Evolutionary conservation across 2,113 vertebrate genomes (phyloP).

Genomic region (Phycodurus eques): DNA sequence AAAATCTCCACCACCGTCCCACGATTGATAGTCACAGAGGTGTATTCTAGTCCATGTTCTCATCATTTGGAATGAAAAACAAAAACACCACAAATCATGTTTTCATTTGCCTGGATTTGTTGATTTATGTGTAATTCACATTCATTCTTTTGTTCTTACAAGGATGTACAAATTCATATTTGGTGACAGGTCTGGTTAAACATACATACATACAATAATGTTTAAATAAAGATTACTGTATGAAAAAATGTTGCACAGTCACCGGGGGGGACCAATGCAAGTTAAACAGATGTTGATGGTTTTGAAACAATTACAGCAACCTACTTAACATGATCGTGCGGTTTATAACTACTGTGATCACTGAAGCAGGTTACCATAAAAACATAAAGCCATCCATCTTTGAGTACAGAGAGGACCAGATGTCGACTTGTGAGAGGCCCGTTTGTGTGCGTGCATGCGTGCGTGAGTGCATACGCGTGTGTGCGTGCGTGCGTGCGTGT

Average conservation of each 20-base stretch:
- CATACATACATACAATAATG: too few species aligned
- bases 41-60: not conserved
- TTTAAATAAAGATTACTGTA: too few species aligned
- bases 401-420: conserved; percentile 42
- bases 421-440: conserved; percentile 44
- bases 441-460: not conserved
- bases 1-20: not conserved
- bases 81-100: not conserved
- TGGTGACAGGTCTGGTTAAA: not conserved
- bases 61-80: too few species aligned
- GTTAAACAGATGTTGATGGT: not conserved
- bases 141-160: not conserved
- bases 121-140: too few species aligned
- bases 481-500: too few species aligned
- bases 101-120: too few species aligned
- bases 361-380: conserved; percentile 7
- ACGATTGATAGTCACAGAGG: not conserved
- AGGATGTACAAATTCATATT: not conserved
- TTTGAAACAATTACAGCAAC: not conserved
- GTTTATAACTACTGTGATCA: conserved; percentile 13
- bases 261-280: not conserved
- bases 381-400: conserved; percentile 23
- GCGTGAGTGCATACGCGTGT: too few species aligned
- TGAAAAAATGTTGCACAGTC: too few species aligned
- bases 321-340: not conserved